Base-by-base conservation (phyloP, 1,140 invertebrate species). In the Ceratoteleas bidentatus region DNA sequence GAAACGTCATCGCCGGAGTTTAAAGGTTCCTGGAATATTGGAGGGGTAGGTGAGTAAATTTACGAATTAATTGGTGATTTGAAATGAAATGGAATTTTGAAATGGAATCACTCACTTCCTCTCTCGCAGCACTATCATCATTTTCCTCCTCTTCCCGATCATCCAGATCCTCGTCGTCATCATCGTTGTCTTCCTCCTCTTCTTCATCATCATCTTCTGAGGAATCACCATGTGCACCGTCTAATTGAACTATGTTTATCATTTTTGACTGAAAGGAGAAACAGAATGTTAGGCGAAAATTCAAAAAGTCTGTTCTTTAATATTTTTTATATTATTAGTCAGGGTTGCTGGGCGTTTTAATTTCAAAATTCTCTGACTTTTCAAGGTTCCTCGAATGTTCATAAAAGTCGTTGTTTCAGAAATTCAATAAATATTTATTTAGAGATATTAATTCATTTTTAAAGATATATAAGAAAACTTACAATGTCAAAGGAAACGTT, bases 1-100 rank as follows among this genome's bases (percentile, higher is more conserved):
- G 97, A 98, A 0, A 99, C 97, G 93, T 99, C 98, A 91, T 98
- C 97, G 84, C 95, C 97, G 13, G 97, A 98, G 91, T 99, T 99
- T 0, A 99, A 91, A 0, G 98, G 98, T 88, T 99, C 98, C 93
- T 96, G 74, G 40, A 90, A 89, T 16, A 24, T 15, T 16, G 16
- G 3, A 50, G 6, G 2, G 7, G 16, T 50, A 0, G 6, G 8
- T 40, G 8, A 11, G 6, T 10, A 40, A 40, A 40, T 10, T 40
- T 8, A 3, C 38, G 24, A 24, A 40, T 40, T 3, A 40, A 40
- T 40, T 40, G 8, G 6, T 40, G 11, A 11, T 40, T 45, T 45
- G 13, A 45, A 45, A 45, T 45, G 10, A n/a, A 40, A 8, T 40
- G 34, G 9, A 36, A 11, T 40, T 45, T n/a, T n/a, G n/a, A n/a